Base-by-base conservation (phyloP, 2,888 invertebrate genomes). In the Uropetala carovei region DNA sequence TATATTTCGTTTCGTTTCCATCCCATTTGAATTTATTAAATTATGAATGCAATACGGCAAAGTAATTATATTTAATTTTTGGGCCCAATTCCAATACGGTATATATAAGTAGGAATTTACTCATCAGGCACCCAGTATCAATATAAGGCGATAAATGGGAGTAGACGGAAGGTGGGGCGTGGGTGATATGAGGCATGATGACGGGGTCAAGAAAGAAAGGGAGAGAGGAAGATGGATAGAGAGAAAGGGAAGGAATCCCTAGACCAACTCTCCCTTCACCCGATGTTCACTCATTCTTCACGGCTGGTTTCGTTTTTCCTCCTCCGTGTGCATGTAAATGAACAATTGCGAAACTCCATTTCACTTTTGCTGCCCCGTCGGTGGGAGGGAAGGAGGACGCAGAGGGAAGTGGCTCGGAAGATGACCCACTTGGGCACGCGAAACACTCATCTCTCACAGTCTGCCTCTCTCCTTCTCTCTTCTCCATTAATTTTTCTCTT, bases 261-360 rank as follows among this genome's bases (percentile, higher is more conserved):
- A 75, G 75, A 75, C n/a, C 43, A 43, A 43, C 43, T 43, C 27
- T 75, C 75, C 75, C 22, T 75, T 75, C 75, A n/a, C 75, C 18
- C 43, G 43, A 43, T 43, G 43, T 43, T 43, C 43, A 18, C 60
- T 75, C 75, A 75, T 75, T 75, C 75, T 75, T 75, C 75, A 75
- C 75, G 75, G 75, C 75, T 75, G 22, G 75, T 75, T 75, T 75
- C 75, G 75, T 75, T 75, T 75, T 75, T 75, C 75, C 75, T 27
- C 22, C 75, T 75, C 22, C 75, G 75, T 27, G 75, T 75, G 75
- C 75, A 75, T 75, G 75, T 75, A 75, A 75, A 75, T 75, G 75
- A 75, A 75, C 75, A 75, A 75, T 75, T 75, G 75, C 75, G 75
- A 22, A 75, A 75, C 75, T 8, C 22, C 75, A 75, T 75, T 75